Base-by-base conservation (phyloP, 2,113 vertebrate species). In the Gymnarchus niloticus region DNA sequence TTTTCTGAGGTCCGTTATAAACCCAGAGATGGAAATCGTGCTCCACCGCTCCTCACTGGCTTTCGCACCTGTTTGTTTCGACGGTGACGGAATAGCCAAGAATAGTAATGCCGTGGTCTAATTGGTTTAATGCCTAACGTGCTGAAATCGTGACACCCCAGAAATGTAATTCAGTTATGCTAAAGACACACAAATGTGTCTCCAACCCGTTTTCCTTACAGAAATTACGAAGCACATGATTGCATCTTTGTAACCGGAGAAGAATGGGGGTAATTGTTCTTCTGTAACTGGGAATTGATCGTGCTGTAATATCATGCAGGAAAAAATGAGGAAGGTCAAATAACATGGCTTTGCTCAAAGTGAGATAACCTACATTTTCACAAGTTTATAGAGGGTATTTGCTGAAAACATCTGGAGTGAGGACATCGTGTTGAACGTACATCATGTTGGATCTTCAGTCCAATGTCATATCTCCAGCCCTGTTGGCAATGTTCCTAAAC, bases 1-100 rank as follows among this genome's bases (percentile, higher is more conserved):
- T 85, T 88, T 87, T 28, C 59, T 33, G 10, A 81, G 49, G 28
- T 57, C 49, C 48, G 51, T 87, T 87, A 76, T 57, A 88, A 87
- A 90, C 80, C 82, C 84, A 90, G 85, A 87, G 87, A 77, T 86
- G 77, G 88, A 86, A 87, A 90, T 86, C 80, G 56, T n/a, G 87
- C 85, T 86, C 85, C 76, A 85, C 89, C 89, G 87, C 76, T 23
- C 37, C 86, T 59, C 17, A 83, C 89, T 88, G 85, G 87, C 85
- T 81, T 65, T 56, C 41, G 59, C 37, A 85, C 89, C 89, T 82
- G 19, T 81, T 52, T 54, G 83, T 25, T 84, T 87, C 81, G 56
- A 83, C 86, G 86, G 23, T 77, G 83, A 87, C n/a, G 85, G 61
- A 54, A 12, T 25, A 5, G 37, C 83, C 46, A 49, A 28, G 12